Base-by-base conservation (phyloP, 2,888 invertebrate genomes). In the Philonicus albiceps region DNA sequence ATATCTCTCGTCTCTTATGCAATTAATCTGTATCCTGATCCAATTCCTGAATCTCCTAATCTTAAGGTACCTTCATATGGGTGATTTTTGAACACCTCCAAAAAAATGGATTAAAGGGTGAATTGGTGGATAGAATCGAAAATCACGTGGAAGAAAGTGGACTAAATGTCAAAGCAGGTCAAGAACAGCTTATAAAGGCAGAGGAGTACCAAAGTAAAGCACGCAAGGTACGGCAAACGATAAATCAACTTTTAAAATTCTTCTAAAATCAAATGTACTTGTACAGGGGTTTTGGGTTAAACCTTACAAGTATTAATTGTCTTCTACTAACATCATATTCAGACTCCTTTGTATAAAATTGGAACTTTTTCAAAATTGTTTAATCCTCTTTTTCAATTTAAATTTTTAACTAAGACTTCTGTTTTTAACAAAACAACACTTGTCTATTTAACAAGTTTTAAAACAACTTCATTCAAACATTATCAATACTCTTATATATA, bases 121-220 rank as follows among this genome's bases (percentile, higher is more conserved):
- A 98, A 93, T 96, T 97, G 94, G 95, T 98, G 92, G 97, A 98
- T 94, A 95, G 97, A 93, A 97, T 98, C 93, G 98, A 98, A 94
- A 96, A 96, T 94, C 97, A 98, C 93, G 98, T 98, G 89, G 95
- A 96, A 90, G 95, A 96, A 93, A 96, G 97, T 89, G 95, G 95
- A 89, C 96, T 97, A 93, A 96, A 96, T 94, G 96, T 98, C 90
- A 95, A 95, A 91, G 94, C 94, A 89, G 98, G 97, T 90, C 95
- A 95, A 90, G 94, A 93, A 89, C 95, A 98, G 92, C 95, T 98
- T 89, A 94, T 94, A 92, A 93, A 94, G 91, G 98, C 98, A 89
- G 94, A 95, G 91, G 94, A 95, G 91, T 98, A 97, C 93, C 96
- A 96, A 93, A 95, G 94, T 92, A 97, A 97, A 93, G 97, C 98